These are phyloP conservation scores for Archegozetes longisetosus DNA, from an alignment of 1,140 invertebrate genomes.

Conservation along the genomic window DNA sequence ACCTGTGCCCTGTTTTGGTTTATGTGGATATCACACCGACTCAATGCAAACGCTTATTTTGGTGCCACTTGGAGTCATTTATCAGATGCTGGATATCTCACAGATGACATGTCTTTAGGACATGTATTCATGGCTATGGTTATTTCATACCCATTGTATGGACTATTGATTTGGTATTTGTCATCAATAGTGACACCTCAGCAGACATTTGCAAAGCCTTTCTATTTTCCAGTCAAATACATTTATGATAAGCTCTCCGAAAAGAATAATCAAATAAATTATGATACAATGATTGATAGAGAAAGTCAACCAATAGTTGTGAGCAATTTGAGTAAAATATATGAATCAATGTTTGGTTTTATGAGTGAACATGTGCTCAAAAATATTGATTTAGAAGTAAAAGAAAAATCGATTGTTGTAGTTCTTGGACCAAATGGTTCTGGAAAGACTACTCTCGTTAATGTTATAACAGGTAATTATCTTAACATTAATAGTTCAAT, in stretches of 20 bases:
- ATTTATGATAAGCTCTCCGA: too few relatives aligned
- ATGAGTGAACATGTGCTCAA: neutral
- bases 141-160: neutral
- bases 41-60: neutral
- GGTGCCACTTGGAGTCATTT: neutral
- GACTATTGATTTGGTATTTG: neutral
- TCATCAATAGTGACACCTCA: neutral
- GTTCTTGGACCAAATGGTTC: constrained; percentile 23
- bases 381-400: neutral
- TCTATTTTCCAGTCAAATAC: neutral
- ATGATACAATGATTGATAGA: too few relatives aligned
- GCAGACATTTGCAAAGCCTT: neutral
- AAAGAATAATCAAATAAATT: too few relatives aligned
- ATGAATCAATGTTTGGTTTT: neutral
- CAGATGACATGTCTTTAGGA: neutral
- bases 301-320: too few relatives aligned
- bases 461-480: constrained; percentile 19
- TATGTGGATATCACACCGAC: neutral
- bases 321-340: neutral
- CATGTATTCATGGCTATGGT: neutral
- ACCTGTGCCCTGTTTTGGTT: neutral
- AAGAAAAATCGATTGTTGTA: neutral
- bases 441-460: constrained; percentile 24
- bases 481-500: too few relatives aligned
- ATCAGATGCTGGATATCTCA: neutral